phyloP scores from a whole-genome alignment of 2,113 vertebrate genomes.

The Oncorhynchus tshawytscha region DNA sequence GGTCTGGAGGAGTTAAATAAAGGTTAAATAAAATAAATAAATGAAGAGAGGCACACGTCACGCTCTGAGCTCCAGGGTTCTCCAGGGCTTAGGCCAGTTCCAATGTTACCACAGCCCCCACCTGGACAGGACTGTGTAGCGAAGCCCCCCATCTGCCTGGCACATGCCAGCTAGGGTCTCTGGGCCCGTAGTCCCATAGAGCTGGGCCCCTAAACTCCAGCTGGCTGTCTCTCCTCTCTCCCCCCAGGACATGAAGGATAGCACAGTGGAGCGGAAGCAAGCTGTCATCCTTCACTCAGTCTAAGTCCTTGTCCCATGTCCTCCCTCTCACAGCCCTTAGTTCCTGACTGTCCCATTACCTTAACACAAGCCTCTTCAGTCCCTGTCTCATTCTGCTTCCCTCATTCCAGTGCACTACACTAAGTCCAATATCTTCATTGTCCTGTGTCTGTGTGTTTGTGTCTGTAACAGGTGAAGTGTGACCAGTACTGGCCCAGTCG shows the following conservation, averaged over 20 bases:
- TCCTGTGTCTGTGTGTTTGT: constrained; percentile 13
- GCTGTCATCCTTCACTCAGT: constrained; percentile 2
- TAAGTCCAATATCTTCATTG: background rate
- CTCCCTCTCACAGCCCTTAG: background rate
- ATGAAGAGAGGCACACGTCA: background rate
- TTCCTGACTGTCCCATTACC: background rate
- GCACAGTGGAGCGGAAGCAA: constrained; percentile 11
- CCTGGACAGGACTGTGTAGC: constrained; percentile 18
- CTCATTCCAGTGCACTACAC: background rate
- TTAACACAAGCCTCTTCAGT: too few species aligned
- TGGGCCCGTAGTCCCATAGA: background rate
- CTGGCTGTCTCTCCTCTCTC: background rate
- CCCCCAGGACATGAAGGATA: background rate
- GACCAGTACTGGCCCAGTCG: constrained; percentile 96
- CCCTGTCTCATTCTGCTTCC: too few species aligned
- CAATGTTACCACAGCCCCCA: background rate
- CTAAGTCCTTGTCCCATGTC: background rate
- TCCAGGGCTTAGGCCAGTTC: background rate
- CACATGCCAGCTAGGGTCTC: background rate
- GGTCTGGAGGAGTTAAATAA: background rate
- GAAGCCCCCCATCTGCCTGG: constrained; percentile 47
- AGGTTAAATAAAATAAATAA: background rate
- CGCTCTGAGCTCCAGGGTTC: background rate
- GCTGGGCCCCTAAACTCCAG: background rate
- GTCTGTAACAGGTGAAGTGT: constrained; percentile 83